phyloP scores from a whole-genome alignment of 2,888 invertebrate species.

The Lasioglossum zephyrum region DNA sequence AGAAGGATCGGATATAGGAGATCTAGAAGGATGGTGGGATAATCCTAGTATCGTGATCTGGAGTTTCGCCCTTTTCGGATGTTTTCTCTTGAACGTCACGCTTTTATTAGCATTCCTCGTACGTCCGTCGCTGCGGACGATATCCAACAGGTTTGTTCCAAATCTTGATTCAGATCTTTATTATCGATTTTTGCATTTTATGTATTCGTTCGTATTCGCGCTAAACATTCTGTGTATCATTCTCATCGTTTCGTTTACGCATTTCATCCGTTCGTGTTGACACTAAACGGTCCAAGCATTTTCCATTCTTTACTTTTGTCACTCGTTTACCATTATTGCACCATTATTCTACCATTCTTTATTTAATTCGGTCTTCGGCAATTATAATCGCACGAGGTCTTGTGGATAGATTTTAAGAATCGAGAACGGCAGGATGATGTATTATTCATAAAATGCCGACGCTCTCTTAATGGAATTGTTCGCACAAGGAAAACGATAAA shows the following conservation, averaged over 20 bases:
- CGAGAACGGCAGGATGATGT: background rate
- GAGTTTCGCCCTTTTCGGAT: slow-evolving; percentile 86
- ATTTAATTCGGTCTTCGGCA: background rate
- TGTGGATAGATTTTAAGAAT: background rate
- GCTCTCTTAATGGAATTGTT: background rate
- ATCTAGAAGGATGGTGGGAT: slow-evolving; percentile 81
- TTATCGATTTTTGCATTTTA: background rate
- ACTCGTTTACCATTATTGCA: no score
- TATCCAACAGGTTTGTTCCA: slow-evolving; percentile 90
- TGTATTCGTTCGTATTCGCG: background rate
- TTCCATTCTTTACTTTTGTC: no score
- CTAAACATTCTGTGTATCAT: background rate
- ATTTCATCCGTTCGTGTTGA: no score
- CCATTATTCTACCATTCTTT: no score
- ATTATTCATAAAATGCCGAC: background rate
- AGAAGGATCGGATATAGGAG: slow-evolving; percentile 80
- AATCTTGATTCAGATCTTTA: background rate
- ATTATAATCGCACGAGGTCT: background rate
- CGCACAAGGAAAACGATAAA: background rate
- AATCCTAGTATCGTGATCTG: slow-evolving; percentile 77
- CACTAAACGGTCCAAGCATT: no score
- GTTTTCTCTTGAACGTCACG: slow-evolving; percentile 90
- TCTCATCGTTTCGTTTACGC: background rate
- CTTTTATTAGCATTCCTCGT: slow-evolving; percentile 91
- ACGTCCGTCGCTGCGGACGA: slow-evolving; percentile 90